Base-by-base conservation (phyloP, 35 echinoderm and acorn worm genomes). In the Lytechinus variegatus region DNA sequence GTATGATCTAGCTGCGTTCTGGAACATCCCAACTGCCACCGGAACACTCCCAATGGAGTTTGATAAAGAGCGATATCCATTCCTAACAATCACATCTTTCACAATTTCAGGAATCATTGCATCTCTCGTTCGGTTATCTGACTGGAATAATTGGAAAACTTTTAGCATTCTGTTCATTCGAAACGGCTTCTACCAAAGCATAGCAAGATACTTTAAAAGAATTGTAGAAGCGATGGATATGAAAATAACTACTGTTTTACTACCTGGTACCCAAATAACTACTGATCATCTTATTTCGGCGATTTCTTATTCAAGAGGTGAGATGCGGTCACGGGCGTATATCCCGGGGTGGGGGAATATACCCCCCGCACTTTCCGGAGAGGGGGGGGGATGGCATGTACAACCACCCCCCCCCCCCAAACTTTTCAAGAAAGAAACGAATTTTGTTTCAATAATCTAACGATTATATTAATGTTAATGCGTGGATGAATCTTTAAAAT, bases 1-100 rank as follows among this genome's bases (percentile, higher is more conserved):
- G 19, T 86, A 86, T 21, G 95, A 95, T 54, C 53, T 95, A 6
- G 95, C 21, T 27, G 52, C 95, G 0, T 89, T 19, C 19, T 95
- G 95, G 95, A 95, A 95, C 21, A 44, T 95, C 9, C 95, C 95
- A 44, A 28, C 92, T 79, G 66, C 66, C 16, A 79, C 66, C 19
- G 4, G 66, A 8, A n/a, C 66, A 4, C 66, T 79, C 21, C 19
- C 66, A 19, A 7, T 16, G 19, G 16, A 16, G 66, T 79, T 19
- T 19, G 66, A 79, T 79, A 79, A 16, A 79, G 14, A 4, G 16
- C 66, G 66, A 1, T 24, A 16, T 16, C 66, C 66, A n/a, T 24
- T 24, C 21, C 16, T 79, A 24, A 79, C 66, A 4, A 79, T 24
- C 6, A 79, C 66, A 79, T 79, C 66, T 0, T 79, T 79, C 21